A percentile compares a stretch with the other conserved stretches of the same genome.
phyloP scores from a whole-genome alignment of 2,888 invertebrate species.

The Gymnocheta viridis region DNA sequence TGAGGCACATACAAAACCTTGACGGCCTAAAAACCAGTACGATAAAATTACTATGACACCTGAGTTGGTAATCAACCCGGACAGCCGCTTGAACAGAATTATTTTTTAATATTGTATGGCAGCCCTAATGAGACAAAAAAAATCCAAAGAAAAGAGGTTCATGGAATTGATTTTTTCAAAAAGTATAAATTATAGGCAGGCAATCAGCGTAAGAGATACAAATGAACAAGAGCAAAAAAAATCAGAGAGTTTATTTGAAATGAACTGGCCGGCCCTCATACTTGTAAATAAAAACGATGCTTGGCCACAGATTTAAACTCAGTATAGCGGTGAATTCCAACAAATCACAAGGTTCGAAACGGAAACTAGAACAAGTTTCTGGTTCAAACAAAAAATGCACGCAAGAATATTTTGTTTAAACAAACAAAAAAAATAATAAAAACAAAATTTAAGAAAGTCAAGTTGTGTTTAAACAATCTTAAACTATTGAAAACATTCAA shows the following conservation, averaged over 20 bases:
- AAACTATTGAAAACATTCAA: not conserved
- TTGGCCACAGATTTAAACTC: slow-evolving; percentile 72
- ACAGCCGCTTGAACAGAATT: too few species aligned
- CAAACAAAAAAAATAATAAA: not conserved
- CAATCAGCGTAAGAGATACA: not conserved
- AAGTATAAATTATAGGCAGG: not conserved
- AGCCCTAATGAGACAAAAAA: not conserved
- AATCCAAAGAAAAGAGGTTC: slow-evolving; percentile 6
- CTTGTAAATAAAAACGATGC: slow-evolving; percentile 72
- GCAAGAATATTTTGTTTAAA: not conserved
- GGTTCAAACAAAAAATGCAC: not conserved
- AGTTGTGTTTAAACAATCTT: not conserved
- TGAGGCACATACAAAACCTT: too few species aligned
- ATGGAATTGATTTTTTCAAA: not conserved
- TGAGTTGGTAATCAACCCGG: too few species aligned
- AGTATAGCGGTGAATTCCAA: slow-evolving; percentile 74
- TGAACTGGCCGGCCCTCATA: not conserved
- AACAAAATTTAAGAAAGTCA: not conserved
- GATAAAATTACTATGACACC: too few species aligned
- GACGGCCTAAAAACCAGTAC: too few species aligned
- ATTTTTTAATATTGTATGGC: not conserved
- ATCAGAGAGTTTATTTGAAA: slow-evolving; percentile 9
- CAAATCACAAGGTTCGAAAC: slow-evolving; percentile 49
- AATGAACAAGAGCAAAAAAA: not conserved
- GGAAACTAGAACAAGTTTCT: not conserved